Base-by-base conservation (phyloP, 92 coral and sea anemone species). In the Isaurus tuberculatus region DNA sequence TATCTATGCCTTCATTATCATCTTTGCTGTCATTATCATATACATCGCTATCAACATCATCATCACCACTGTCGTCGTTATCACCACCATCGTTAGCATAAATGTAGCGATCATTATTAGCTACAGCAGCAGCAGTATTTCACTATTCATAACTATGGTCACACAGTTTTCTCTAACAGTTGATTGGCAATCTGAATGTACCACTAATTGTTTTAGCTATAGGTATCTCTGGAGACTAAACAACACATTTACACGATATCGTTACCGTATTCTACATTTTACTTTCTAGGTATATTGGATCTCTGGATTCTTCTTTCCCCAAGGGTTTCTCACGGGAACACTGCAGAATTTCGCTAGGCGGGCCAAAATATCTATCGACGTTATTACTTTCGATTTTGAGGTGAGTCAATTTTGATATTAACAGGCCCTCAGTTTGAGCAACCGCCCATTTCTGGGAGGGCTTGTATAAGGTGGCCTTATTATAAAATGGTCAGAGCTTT, bases 271-370 rank as follows among this genome's bases (percentile, higher is more conserved):
- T 16, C 63, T 55, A 2, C 20, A 8, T 19, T 88, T 84, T 65
- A 70, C 8, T 33, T 61, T 32, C n/a, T 70, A 96, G 99, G 98
- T 96, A 13, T 96, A 92, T 81, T 96, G 99, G 99, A 96, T 96
- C 73, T 96, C 99, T 27, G 99, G 99, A 26, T 96, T 96, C 79
- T 96, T 96, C 92, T 96, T 96, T 61, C 99, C 99, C 15, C 99
- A 96, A 91, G 99, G 99, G 40, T 96, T 96, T 72, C 90, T 96
- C 65, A 96, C 99, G 4, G 99, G 99, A 40, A 96, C 99, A 30
- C 94, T 96, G 33, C 99, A 96, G 80, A 96, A 96, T 87, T 96
- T 65, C 73, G 99, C 99, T 23, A 91, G 99, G 37, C 86, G 97
- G 9, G 95, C 98, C 51, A 88, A 95, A 17, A 96, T 96, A 57